phyloP scores from a whole-genome alignment of 1,140 invertebrate species.

The Saccostrea glomerata region DNA sequence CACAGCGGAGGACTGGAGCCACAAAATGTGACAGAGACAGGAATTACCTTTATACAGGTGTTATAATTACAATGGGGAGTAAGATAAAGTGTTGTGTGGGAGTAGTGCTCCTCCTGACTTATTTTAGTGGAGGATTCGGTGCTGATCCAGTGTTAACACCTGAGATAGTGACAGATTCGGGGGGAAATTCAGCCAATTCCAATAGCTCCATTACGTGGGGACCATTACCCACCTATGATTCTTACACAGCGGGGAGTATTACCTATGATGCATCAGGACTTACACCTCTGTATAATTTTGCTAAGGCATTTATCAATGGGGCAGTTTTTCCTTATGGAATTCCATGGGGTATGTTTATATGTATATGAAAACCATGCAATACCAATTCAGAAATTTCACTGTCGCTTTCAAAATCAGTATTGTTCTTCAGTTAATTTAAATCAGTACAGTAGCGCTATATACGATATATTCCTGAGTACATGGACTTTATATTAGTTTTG shows the following conservation, averaged over 20 bases:
- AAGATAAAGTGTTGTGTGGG: neutral
- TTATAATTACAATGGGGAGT: neutral
- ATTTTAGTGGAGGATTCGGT: neutral
- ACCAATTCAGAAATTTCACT: no score
- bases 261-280: conserved; percentile 58
- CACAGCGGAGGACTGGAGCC: neutral
- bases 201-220: conserved; percentile 51
- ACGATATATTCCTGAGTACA: no score
- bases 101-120: neutral
- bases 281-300: conserved; percentile 59
- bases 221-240: neutral
- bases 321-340: conserved; percentile 57
- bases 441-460: no score
- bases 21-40: neutral
- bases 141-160: conserved; percentile 50
- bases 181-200: conserved; percentile 50
- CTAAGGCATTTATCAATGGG: conserved; percentile 59
- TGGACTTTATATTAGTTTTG: no score
- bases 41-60: neutral
- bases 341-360: conserved; percentile 51
- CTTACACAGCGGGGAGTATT: conserved; percentile 37
- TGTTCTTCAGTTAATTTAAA: no score
- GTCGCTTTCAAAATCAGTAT: no score
- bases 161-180: conserved; percentile 41
- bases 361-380: no score